Evolutionary conservation across 2,888 invertebrate species (phyloP).

Genomic region (Hirudinaria manillensis): DNA sequence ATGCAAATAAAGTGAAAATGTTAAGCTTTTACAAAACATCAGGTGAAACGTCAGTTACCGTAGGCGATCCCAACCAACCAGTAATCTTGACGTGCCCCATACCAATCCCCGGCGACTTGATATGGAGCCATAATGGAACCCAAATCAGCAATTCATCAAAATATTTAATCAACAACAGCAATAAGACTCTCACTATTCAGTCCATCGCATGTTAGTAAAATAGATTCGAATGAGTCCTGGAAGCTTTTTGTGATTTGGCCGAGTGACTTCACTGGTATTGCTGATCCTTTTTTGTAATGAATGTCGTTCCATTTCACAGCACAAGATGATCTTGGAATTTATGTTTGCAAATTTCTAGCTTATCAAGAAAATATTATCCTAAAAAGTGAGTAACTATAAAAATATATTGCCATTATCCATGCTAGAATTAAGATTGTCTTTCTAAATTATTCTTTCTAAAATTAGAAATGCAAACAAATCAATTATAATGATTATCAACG

Average conservation of each 20-base stretch:
- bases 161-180: neutral
- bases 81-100: slow-evolving; percentile 16
- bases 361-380: neutral
- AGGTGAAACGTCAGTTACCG: slow-evolving; percentile 5
- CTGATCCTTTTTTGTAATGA: neutral
- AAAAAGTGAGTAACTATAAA: slow-evolving; percentile 2
- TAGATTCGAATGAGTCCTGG: neutral
- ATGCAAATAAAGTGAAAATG: no score
- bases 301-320: neutral
- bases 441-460: no score
- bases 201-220: neutral
- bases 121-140: neutral
- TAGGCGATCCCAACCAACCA: neutral
- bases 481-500: no score
- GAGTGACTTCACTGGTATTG: no score
- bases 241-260: no score
- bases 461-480: no score
- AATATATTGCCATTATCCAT: no score
- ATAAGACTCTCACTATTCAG: slow-evolving; percentile 21
- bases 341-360: neutral
- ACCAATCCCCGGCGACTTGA: neutral
- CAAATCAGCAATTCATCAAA: neutral
- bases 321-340: neutral
- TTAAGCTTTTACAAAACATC: no score
- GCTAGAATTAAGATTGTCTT: no score